A percentile compares a stretch with the other conserved stretches of the same genome.
phyloP scores from a whole-genome alignment of 2,797 vertebrate genomes.

The Notolabrus celidotus region DNA sequence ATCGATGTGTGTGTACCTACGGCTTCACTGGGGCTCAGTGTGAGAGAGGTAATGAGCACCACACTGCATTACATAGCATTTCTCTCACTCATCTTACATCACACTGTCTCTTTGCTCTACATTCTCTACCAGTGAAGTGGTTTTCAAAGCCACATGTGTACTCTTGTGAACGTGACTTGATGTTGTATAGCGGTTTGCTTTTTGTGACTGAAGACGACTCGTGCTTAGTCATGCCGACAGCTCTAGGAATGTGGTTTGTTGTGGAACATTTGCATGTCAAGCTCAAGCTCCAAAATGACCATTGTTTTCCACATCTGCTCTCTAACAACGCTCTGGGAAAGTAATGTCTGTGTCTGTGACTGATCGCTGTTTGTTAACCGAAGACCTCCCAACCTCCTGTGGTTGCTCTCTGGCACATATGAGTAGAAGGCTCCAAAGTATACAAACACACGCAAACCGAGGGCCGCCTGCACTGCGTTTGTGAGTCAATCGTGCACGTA shows the following conservation, averaged over 20 bases:
- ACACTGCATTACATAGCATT: constrained; percentile 12
- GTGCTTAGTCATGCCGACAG: constrained; percentile 66
- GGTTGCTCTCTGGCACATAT: constrained; percentile 69
- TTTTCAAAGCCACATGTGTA: constrained; percentile 47
- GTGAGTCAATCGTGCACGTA: constrained; percentile 20
- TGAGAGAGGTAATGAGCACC: constrained; percentile 91
- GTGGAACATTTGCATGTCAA: constrained; percentile 71
- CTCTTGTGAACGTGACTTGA: constrained; percentile 51
- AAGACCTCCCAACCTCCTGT: constrained; percentile 75
- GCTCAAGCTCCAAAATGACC: constrained; percentile 63
- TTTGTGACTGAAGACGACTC: constrained; percentile 51
- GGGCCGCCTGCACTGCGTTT: constrained; percentile 29
- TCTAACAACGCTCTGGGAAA: constrained; percentile 59
- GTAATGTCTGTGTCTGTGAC: constrained; percentile 64
- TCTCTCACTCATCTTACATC: constrained; percentile 43
- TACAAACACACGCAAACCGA: constrained; percentile 69
- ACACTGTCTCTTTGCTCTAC: constrained; percentile 32
- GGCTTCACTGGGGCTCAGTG: constrained; percentile 98
- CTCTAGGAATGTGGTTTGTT: constrained; percentile 70
- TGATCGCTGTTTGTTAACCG: constrained; percentile 74
- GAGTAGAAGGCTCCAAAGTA: constrained; percentile 63
- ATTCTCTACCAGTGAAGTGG: constrained; percentile 30
- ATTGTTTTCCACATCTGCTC: constrained; percentile 82
- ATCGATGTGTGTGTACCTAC: constrained; percentile 96
- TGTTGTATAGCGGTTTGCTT: constrained; percentile 45